Evolutionary conservation across 2,113 vertebrate species (phyloP).

Genomic region (Anarrhichthys ocellatus): DNA sequence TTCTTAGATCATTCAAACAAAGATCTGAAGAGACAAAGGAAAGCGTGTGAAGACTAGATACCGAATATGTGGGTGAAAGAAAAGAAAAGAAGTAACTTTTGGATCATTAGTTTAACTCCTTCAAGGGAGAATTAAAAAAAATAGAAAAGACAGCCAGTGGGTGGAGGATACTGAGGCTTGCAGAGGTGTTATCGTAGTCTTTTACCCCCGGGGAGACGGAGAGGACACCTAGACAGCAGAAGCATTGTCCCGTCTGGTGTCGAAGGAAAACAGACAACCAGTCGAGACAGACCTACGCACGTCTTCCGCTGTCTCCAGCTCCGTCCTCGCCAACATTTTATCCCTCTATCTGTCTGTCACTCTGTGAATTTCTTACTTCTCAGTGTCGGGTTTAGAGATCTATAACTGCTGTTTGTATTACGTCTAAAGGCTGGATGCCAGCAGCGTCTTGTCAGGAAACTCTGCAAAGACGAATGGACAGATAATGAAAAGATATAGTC

Average conservation of each 20-base stretch:
- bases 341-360: background rate
- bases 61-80: background rate
- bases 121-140: background rate
- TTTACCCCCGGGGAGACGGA: background rate
- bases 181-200: slow-evolving; percentile 5
- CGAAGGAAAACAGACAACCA: slow-evolving; percentile 12
- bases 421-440: background rate
- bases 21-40: background rate
- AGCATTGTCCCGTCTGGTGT: slow-evolving; percentile 22
- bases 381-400: background rate
- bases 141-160: background rate
- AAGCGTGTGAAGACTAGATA: background rate
- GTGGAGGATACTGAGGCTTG: slow-evolving; percentile 10
- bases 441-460: background rate
- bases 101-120: background rate
- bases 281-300: slow-evolving; percentile 10
- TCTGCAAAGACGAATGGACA: background rate
- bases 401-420: background rate
- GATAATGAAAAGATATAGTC: background rate
- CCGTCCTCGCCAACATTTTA: slow-evolving; percentile 1
- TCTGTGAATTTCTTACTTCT: background rate
- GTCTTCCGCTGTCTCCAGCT: background rate
- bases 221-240: slow-evolving; percentile 21
- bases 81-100: background rate
- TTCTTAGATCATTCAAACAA: background rate